A percentile compares a stretch with the other conserved stretches of the same genome.
Conservation (phyloP, 2,113 vertebrate genomes). For the Paradisaea rubra region DNA sequence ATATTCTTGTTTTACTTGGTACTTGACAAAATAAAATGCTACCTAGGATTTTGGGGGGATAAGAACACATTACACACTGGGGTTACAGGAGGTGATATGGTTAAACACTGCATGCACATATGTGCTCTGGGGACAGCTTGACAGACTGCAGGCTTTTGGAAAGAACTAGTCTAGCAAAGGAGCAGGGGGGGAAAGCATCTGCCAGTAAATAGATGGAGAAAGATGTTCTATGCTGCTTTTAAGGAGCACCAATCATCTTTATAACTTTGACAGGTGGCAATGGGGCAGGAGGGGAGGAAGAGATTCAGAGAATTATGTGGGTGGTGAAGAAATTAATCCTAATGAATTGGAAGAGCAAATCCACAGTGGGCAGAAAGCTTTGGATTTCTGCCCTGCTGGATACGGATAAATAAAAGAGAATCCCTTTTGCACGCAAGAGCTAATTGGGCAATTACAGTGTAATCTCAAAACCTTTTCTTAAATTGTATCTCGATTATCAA, state of each 20-base stretch:
- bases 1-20: not conserved
- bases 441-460: constrained; percentile 38
- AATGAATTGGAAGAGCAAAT: constrained; percentile 57
- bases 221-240: constrained; percentile 24
- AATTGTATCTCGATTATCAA: not conserved
- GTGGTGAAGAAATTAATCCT: constrained; percentile 55
- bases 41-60: not conserved
- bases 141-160: constrained; percentile 13
- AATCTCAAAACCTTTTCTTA: constrained; percentile 7
- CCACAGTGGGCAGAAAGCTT: constrained; percentile 28
- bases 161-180: not conserved
- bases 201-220: constrained; percentile 15
- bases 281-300: constrained; percentile 12
- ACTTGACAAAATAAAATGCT: not conserved
- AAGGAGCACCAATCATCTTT: constrained; percentile 29
- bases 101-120: not conserved
- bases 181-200: not conserved
- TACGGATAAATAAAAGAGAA: constrained; percentile 34
- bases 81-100: not conserved
- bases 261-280: constrained; percentile 38
- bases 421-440: constrained; percentile 1
- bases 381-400: constrained; percentile 45
- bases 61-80: not conserved
- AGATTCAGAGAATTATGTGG: constrained; percentile 25
- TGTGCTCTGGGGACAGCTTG: not conserved